Percentiles rank a stretch among this genome's conserved stretches.
phyloP scores from a whole-genome alignment of 2,888 invertebrate genomes.

The Ischnura elegans region DNA sequence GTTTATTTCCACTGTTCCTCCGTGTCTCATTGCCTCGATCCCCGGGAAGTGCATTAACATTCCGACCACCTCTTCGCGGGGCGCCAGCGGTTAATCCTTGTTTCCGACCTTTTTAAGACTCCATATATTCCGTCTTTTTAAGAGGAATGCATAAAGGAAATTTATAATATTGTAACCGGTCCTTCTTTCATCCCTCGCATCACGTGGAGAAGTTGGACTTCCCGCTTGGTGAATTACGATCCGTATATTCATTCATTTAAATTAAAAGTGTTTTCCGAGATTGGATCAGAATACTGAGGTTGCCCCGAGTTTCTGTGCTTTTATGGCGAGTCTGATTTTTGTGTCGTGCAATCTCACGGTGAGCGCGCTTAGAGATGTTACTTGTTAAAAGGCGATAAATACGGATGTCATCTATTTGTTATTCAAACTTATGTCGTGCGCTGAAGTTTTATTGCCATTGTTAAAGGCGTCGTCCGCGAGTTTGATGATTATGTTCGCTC shows the following conservation, averaged over 20 bases:
- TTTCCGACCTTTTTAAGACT: constrained; percentile 36
- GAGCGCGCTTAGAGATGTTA: not conserved
- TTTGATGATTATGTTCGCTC: not conserved
- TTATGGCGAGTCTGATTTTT: not conserved
- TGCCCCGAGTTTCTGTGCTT: not conserved
- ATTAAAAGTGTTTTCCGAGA: not conserved
- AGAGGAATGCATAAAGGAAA: not conserved
- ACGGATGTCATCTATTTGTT: not conserved
- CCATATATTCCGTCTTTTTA: constrained; percentile 15
- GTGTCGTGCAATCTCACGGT: not conserved
- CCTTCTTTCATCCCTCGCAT: not conserved
- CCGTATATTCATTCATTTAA: constrained; percentile 17
- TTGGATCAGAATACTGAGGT: not conserved
- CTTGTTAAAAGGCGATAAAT: not conserved
- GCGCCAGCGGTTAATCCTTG: constrained; percentile 28
- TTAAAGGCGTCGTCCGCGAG: not conserved
- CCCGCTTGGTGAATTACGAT: not conserved
- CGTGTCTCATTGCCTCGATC: not conserved
- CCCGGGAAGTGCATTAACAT: not conserved
- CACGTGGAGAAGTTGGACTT: not conserved
- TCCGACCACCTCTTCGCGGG: not conserved
- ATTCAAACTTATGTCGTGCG: not conserved
- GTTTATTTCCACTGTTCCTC: not conserved
- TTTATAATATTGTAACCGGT: not conserved
- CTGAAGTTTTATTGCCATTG: not conserved